Conservation (phyloP, 1,140 invertebrate genomes). For the Maniola jurtina region DNA sequence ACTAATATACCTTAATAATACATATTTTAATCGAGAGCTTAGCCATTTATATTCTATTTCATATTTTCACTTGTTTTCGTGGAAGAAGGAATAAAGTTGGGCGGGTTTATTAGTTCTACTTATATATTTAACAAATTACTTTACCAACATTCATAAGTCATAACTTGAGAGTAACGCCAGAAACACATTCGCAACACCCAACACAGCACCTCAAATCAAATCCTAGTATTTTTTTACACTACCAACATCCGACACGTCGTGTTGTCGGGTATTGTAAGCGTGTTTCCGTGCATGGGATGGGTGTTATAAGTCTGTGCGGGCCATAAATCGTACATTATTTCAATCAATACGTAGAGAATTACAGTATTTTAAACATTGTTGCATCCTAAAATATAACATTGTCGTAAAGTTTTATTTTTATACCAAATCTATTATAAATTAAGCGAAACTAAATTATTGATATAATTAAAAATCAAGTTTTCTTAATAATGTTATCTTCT, state of each 20-base stretch:
- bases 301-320: background rate
- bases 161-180: background rate
- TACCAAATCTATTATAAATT: background rate
- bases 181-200: background rate
- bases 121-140: slow-evolving; percentile 17
- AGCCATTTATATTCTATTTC: background rate
- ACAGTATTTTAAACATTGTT: background rate
- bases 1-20: background rate
- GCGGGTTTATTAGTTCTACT: slow-evolving; percentile 17
- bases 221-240: too few relatives aligned
- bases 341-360: background rate
- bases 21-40: slow-evolving; percentile 10
- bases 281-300: too few relatives aligned
- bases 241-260: too few relatives aligned
- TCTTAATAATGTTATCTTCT: too few relatives aligned
- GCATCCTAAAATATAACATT: background rate
- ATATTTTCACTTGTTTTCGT: slow-evolving; percentile 5
- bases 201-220: background rate
- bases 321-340: slow-evolving; percentile 1
- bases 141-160: slow-evolving; percentile 12
- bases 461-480: too few relatives aligned
- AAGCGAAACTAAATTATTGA: background rate
- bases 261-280: too few relatives aligned
- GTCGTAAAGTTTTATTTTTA: background rate
- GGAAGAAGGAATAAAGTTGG: slow-evolving; percentile 10